Conservation (phyloP, 2,797 vertebrate genomes). For the Dromococcyx pavoninus region DNA sequence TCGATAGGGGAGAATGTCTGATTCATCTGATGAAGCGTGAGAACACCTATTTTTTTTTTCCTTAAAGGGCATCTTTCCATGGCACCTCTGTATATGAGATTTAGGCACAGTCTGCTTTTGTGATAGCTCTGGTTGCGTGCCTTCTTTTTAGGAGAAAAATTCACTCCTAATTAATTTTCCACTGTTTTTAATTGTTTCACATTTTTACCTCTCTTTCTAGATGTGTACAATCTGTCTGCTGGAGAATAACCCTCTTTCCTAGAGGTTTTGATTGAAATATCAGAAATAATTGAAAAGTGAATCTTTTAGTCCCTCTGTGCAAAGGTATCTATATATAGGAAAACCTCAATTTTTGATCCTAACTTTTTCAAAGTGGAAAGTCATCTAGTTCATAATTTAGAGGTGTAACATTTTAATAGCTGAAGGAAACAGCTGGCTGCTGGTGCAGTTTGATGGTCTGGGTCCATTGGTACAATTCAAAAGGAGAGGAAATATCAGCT, state of each 20-base stretch:
- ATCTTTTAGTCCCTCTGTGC: background rate
- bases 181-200: background rate
- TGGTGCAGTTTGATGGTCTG: background rate
- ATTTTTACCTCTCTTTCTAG: background rate
- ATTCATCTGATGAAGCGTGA: background rate
- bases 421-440: background rate
- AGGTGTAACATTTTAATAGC: background rate
- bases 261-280: slow-evolving; percentile 1
- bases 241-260: background rate
- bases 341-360: background rate
- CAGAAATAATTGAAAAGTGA: slow-evolving; percentile 3
- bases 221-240: background rate
- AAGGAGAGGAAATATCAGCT: background rate
- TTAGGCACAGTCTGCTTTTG: background rate
- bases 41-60: background rate
- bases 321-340: background rate
- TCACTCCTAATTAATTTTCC: background rate
- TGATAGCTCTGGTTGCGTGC: background rate
- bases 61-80: background rate
- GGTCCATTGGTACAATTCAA: background rate
- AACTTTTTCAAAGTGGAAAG: background rate
- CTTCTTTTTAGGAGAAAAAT: background rate
- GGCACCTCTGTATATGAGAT: background rate
- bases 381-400: background rate
- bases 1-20: background rate